Evolutionary conservation across 2,888 invertebrate genomes (phyloP), one percentile per base, ranked within the genome.

Genomic region (Eristalis arbustorum): DNA sequence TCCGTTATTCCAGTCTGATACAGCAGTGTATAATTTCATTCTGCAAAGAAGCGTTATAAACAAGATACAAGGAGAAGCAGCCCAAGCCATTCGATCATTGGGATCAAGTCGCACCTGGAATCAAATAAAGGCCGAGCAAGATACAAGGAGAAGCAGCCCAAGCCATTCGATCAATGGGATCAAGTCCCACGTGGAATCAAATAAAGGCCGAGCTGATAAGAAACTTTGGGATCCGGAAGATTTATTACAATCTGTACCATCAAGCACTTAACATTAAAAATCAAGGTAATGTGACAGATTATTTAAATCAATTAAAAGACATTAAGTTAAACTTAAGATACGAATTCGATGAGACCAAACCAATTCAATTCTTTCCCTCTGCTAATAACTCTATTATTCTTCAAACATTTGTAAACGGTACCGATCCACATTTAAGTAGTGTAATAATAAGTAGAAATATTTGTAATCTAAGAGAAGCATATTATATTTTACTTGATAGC

Each of bases 381-480:
- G 62, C n/a, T 31, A 62, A 62, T 11, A 62, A 62, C 62, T 10
- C 62, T n/a, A 62, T 62, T 28, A 62, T 62, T 62, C 61, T 62
- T 62, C 5, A 31, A 62, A 62, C 31, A 62, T 62, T 62, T 62
- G 10, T 31, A 62, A 62, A 62, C 28, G 62, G 62, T 62, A 31
- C 31, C 31, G 0, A 62, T 62, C n/a, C 62, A 31, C 31, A 62
- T 62, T 62, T 31, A 28, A 31, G 62, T 14, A 62, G 2, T 62
- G 28, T 62, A 25, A 62, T 62, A n/a, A 62, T 62, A 62, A 62
- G 62, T 28, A 3, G n/a, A 62, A 62, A 62, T 62, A 62, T 31
- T 62, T 62, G 59, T 59, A 25, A 59, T 31, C 31, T 31, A 31
- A 31, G 31, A 31, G 31, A 31, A 31, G 31, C 31, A 31, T 31